Base-by-base conservation (phyloP, 2,888 invertebrate species). In the Chydorus sphaericus region DNA sequence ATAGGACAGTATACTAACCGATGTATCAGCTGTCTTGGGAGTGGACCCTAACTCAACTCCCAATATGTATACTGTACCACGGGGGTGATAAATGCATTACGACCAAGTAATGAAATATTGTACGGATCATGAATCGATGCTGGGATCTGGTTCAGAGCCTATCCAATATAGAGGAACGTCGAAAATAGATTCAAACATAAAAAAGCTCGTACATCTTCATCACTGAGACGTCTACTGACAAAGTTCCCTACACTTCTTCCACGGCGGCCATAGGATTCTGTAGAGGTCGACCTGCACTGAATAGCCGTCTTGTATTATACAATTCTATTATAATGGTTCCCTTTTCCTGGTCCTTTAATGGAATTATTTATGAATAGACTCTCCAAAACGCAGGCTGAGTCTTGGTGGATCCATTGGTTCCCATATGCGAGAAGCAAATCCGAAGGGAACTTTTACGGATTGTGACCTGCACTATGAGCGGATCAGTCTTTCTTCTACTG, bases 211-310 rank as follows among this genome's bases (percentile, higher is more conserved):
- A 80, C 64, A 87, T 91, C 63, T 84, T 88, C 66, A 81, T 89
- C 14, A 78, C 79, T 28, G 91, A 91, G 68, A 87, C 88, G 0
- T 71, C 85, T 0, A 90, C 90, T 0, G 91, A 92, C 66, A 91
- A 89, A 74, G 86, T 92, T 1, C 90, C 92, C 0, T 93, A 93
- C 65, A 84, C 91, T 0, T 84, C 87, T 7, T 78, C 92, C 0
- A 91, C 92, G 0, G 92, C 91, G 2, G 93, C 87, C 8, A 90
- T 89, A n/a, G n/a, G n/a, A n/a, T n/a, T n/a, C 89, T 68, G 79
- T 81, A 28, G 83, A 87, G 0, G 89, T 90, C 0, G 93, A 93
- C 73, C 69, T 93, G 1, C 91, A 92, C 66, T 92, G 93, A 57
- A 85, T 88, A 83, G 93, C 93, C 1, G 80, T 93, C 67, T 87